These are phyloP conservation scores for Sitodiplosis mosellana DNA, from an alignment of 1,140 invertebrate genomes.

Conservation along the genomic window DNA sequence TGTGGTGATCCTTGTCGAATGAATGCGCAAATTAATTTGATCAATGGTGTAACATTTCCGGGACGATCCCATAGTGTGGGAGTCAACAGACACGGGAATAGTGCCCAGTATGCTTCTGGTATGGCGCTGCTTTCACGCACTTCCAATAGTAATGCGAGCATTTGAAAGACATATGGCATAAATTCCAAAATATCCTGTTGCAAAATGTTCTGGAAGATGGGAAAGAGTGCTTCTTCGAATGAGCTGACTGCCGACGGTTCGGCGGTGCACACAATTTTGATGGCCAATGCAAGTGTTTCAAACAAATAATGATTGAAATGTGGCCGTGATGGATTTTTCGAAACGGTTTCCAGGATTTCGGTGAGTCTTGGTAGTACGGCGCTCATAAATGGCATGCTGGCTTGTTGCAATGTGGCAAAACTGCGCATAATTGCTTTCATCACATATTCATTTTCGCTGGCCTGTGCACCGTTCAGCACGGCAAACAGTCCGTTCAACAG, in stretches of 20 bases:
- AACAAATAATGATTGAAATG: constrained; percentile 97
- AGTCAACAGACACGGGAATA: constrained; percentile 74
- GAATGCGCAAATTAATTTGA: constrained; percentile 72
- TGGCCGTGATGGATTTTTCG: constrained; percentile 88
- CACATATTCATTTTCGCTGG: constrained; percentile 87
- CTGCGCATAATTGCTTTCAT: constrained; percentile 94
- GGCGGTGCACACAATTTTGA: constrained; percentile 70
- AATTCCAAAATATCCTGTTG: constrained; percentile 93
- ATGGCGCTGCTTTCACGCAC: constrained; percentile 38
- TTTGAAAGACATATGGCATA: constrained; percentile 94
- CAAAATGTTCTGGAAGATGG: constrained; percentile 82
- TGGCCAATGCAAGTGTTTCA: constrained; percentile 75
- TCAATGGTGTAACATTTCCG: constrained; percentile 81
- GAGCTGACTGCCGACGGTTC: constrained; percentile 60
- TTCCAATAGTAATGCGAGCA: constrained; percentile 81
- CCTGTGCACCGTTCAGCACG: constrained; percentile 43
- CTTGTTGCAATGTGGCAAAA: constrained; percentile 62
- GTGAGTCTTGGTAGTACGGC: constrained; percentile 69
- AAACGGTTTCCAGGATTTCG: constrained; percentile 60
- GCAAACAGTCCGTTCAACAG: constrained; percentile 59
- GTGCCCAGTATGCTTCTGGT: constrained; percentile 66
- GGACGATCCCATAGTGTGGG: constrained; percentile 82
- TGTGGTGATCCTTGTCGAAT: constrained; percentile 53
- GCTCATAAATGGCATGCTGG: constrained; percentile 60
- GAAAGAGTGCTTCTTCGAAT: constrained; percentile 83